Evolutionary conservation across 1,140 invertebrate genomes (phyloP), one percentile per base, ranked within the genome.

Genomic region (Drosophila sucinea): DNA sequence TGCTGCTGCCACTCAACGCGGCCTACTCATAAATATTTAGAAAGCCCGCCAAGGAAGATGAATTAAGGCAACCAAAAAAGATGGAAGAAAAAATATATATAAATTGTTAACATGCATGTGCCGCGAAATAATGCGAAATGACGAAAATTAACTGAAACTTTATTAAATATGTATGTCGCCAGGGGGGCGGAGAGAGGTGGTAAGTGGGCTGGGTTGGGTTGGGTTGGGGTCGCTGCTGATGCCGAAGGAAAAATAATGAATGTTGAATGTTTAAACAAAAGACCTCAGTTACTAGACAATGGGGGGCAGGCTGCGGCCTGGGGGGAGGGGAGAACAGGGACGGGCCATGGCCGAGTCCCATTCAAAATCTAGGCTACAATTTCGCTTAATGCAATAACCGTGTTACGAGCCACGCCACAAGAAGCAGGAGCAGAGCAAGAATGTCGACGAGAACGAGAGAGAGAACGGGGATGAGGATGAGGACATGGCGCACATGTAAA

Each of bases 321-420:
- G n/a, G 4, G 23, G 61, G 17, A n/a, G 4, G 40, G 58, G 4
- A 11, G 58, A 10, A 3, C 29, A 35, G 30, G 23, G 17, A 11
- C 51, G 35, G 32, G 66, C 66, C 60, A 33, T 29, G 66, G 33
- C 32, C 62, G 11, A 32, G 62, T 25, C 60, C 65, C 77, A 35
- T 68, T 85, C 77, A 70, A 78, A 85, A 85, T 85, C 81, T 85
- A 81, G 81, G 77, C 82, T 85, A 85, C 81, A 85, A 85, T 74
- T 85, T 85, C 73, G 71, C 81, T 78, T 85, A 85, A 85, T 85
- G 81, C 81, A 85, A 85, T 85, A 85, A 85, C 82, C 82, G 77
- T 85, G 81, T 85, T 85, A 81, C 63, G 81, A 70, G 73, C 67
- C 40, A 63, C 67, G 70, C 70, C 81, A 55, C 73, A 76, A 70